A percentile compares a stretch with the other conserved stretches of the same genome.
Conservation (phyloP, 1,140 invertebrate genomes). For the Drosophila kepulauana region DNA sequence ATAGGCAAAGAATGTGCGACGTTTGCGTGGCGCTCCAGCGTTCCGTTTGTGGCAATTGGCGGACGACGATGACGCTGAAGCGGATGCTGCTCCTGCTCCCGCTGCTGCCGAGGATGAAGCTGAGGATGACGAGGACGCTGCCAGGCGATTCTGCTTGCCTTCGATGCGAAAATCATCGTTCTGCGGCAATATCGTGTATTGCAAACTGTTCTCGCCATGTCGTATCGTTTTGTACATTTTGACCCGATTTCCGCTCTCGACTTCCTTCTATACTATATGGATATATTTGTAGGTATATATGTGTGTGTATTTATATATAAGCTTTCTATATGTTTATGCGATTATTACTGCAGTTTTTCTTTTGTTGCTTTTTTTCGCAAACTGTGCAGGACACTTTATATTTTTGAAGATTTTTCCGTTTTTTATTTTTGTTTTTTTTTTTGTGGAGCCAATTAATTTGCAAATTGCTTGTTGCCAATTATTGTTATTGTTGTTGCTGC, state of each 20-base stretch:
- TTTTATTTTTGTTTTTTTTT: conserved; percentile 1
- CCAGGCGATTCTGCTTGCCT: conserved; percentile 85
- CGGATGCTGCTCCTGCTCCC: conserved; percentile 39
- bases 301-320: background rate
- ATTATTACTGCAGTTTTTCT: conserved; percentile 2
- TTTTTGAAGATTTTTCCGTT: background rate
- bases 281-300: background rate
- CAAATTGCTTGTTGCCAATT: conserved; percentile 4
- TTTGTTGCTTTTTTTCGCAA: conserved; percentile 16
- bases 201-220: conserved; percentile 90
- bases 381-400: conserved; percentile 30
- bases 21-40: conserved; percentile 42
- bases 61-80: conserved; percentile 3
- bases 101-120: conserved; percentile 25
- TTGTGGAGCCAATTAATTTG: background rate
- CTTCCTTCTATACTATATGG: background rate
- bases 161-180: conserved; percentile 88
- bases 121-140: conserved; percentile 21
- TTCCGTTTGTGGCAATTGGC: conserved; percentile 26
- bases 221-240: conserved; percentile 91
- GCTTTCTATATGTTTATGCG: conserved; percentile 4
- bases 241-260: background rate
- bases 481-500: conserved; percentile 51
- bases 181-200: conserved; percentile 90
- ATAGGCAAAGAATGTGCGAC: conserved; percentile 81